These are phyloP conservation scores for Irena cyanogastra DNA, from an alignment of 2,113 vertebrate species.

Conservation along the genomic window DNA sequence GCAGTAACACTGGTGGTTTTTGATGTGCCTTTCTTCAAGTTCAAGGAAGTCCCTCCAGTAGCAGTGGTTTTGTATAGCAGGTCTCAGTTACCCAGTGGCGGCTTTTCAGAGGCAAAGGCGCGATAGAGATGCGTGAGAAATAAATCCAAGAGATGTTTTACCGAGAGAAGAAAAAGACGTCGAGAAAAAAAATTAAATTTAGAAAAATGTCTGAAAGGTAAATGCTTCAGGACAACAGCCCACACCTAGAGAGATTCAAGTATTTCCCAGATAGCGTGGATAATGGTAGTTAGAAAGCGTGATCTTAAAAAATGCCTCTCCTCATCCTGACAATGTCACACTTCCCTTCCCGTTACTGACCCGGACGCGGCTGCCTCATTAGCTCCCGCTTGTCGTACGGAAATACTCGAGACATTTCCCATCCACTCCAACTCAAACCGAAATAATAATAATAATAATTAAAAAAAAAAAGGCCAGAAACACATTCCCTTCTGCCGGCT, in stretches of 20 bases:
- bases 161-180: neutral
- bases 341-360: neutral
- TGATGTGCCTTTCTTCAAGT: conserved; percentile 88
- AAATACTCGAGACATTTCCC: conserved; percentile 11
- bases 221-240: conserved; percentile 42
- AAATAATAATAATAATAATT: neutral
- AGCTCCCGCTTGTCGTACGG: neutral
- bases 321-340: neutral
- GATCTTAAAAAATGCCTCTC: conserved; percentile 38
- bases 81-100: conserved; percentile 74
- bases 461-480: neutral
- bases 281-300: conserved; percentile 36
- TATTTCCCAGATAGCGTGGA: conserved; percentile 75
- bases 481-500: neutral
- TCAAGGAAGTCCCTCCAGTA: conserved; percentile 87
- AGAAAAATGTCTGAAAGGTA: conserved; percentile 49
- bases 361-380: neutral
- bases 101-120: conserved; percentile 69
- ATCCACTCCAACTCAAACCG: neutral
- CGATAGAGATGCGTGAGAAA: conserved; percentile 59
- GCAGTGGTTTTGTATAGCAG: conserved; percentile 70
- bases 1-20: conserved; percentile 87
- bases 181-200: conserved; percentile 14
- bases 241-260: conserved; percentile 76
- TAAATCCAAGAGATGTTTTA: conserved; percentile 51